A percentile compares a stretch with the other conserved stretches of the same genome.
These are phyloP conservation scores for Dendronephthya gigantea DNA, from an alignment of 64 coral and sea anemone species.

Conservation along the genomic window DNA sequence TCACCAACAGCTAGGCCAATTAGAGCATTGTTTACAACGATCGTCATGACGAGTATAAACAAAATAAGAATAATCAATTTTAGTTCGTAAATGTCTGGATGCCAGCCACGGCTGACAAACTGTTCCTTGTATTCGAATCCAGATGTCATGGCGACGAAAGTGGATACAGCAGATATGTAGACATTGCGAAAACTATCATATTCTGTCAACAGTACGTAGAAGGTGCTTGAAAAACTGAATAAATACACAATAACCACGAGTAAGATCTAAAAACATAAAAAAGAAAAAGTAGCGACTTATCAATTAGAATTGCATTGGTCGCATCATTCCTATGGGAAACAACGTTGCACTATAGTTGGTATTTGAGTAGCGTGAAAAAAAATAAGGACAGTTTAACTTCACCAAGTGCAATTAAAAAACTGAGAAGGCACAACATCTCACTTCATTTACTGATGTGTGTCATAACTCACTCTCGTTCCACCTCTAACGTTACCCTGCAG, in stretches of 20 bases:
- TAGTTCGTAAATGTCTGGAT: neutral
- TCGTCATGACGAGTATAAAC: neutral
- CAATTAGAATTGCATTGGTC: too few species aligned
- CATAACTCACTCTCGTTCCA: too few species aligned
- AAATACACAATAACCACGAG: neutral
- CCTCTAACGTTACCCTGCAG: too few species aligned
- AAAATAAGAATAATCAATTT: neutral
- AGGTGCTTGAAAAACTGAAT: neutral
- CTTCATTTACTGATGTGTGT: too few species aligned
- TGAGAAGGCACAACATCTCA: too few species aligned
- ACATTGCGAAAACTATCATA: neutral
- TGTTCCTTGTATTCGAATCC: neutral
- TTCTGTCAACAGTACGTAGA: slow-evolving; percentile 9
- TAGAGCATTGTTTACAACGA: neutral
- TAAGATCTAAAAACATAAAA: neutral
- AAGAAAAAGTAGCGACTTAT: too few species aligned
- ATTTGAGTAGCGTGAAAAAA: too few species aligned
- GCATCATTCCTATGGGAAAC: too few species aligned
- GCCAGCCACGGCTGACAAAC: neutral
- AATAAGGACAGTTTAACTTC: too few species aligned
- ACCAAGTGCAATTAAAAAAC: too few species aligned
- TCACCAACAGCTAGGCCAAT: slow-evolving; percentile 17
- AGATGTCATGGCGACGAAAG: neutral
- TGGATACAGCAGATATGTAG: neutral
- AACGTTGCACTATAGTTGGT: too few species aligned